Conservation (phyloP, 1,140 invertebrate species). For the Drosophila carrolli region DNA sequence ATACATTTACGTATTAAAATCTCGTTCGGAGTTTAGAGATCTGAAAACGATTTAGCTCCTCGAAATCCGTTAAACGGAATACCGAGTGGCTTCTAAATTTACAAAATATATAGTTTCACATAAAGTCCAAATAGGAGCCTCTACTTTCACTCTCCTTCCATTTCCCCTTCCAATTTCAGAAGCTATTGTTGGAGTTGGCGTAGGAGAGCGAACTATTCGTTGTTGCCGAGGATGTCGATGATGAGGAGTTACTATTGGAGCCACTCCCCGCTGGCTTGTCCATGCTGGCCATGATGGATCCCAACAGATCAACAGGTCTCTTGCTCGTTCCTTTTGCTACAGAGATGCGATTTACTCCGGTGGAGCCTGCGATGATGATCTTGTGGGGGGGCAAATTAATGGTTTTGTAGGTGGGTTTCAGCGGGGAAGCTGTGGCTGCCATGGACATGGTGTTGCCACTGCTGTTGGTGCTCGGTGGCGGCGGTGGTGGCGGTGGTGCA, state of each 20-base stretch:
- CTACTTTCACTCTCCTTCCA: slow-evolving; percentile 43
- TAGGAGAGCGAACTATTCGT: slow-evolving; percentile 62
- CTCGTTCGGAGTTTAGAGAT: neutral
- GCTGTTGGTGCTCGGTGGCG: slow-evolving; percentile 51
- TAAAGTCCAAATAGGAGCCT: slow-evolving; percentile 46
- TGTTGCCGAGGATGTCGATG: slow-evolving; percentile 37
- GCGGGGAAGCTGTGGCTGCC: slow-evolving; percentile 9
- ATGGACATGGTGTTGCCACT: neutral
- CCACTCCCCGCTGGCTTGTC: slow-evolving; percentile 55
- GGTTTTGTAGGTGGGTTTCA: slow-evolving; percentile 73
- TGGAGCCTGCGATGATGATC: slow-evolving; percentile 58
- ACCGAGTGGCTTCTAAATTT: slow-evolving; percentile 9
- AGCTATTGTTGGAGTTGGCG: slow-evolving; percentile 60
- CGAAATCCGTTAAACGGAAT: slow-evolving; percentile 29
- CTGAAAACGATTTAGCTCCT: slow-evolving; percentile 1
- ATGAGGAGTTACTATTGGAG: slow-evolving; percentile 20
- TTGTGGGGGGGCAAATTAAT: slow-evolving; percentile 69
- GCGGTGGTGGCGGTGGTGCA: slow-evolving; percentile 67
- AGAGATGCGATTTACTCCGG: slow-evolving; percentile 20
- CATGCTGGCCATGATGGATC: slow-evolving; percentile 84
- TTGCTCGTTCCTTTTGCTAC: slow-evolving; percentile 19
- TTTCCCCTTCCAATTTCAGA: slow-evolving; percentile 35
- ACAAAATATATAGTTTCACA: slow-evolving; percentile 36
- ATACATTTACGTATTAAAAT: neutral
- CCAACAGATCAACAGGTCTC: slow-evolving; percentile 70